Evolutionary conservation across 64 coral and sea anemone genomes (phyloP), one percentile per base, ranked within the genome.

Genomic region (Montipora efflorescens): DNA sequence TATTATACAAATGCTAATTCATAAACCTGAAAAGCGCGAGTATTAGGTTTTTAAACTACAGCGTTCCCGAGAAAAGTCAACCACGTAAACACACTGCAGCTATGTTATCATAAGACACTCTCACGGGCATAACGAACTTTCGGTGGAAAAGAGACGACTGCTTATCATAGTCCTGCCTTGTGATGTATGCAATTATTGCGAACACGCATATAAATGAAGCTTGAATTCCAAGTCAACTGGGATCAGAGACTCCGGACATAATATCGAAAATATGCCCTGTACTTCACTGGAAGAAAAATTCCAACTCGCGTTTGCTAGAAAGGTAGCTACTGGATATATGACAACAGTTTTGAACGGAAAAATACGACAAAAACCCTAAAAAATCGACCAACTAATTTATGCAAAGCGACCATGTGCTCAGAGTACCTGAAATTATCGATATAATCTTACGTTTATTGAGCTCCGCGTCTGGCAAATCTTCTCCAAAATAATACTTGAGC

Each of bases 401-500:
- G 84, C 84, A 90, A 44, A 22, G 3, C 22, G 78, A 94, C 95
- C 95, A 97, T 97, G 95, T 97, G 95, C 92, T 97, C 67, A 51
- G 44, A 18, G 7, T 57, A 57, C 7, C 46, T 80, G 59, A 68
- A 96, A 87, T 91, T 94, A 87, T 89, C 62, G 83, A 91, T 51
- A 28, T 57, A 48, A 18, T 94, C 95, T 97, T 94, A 97, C 95
- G 93, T 92, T 94, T 97, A 70, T 88, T 91, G 16, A 97, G 83
- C 76, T 97, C 95, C 8, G 95, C 87, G 66, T 97, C 95, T 12
- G 95, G 95, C 88, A 97, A 95, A 89, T 97, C 95, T 88, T 97
- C 95, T 67, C 95, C 95, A 83, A 97, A 97, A 88, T 97, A 97
- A 77, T 97, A 97, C 85, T 97, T 97, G n/a, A 97, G 87, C 58